Evolutionary conservation across 2,113 vertebrate genomes (phyloP), one percentile per base, ranked within the genome.

Genomic region (Galeopterus variegatus): DNA sequence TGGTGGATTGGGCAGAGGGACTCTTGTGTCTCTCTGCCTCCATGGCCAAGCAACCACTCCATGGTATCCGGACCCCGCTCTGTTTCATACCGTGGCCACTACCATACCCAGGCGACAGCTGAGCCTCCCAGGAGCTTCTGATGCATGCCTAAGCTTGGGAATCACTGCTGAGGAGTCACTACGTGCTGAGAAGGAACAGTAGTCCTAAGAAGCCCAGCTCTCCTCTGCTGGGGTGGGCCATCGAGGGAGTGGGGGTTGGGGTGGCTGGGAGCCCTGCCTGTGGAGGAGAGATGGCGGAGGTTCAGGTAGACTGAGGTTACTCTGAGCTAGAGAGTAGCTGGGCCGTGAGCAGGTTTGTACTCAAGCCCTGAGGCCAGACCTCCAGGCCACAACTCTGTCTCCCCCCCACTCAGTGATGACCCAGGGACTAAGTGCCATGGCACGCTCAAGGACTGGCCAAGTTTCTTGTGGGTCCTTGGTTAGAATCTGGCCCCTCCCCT

Each of bases 331-430:
- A 41, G 41, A 45, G 50, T 11, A 67, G 60, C 14, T 84, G 45
- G 45, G 45, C 36, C 60, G 36, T 12, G 21, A 50, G 23, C 60
- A 88, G 19, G 19, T n/a, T 52, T 33, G 8, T 52, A 31, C 8
- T 11, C 28, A 56, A 15, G n/a, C 48, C 67, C 45, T 9, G 33
- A 93, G 26, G 69, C 33, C 6, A 12, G 75, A 41, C 6, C 21
- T 65, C 0, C 5, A 75, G 56, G 17, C 62, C 58, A 31, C 13
- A 31, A 8, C 12, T 82, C 75, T 56, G 17, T 54, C 60, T 89
- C 73, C 0, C 0, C 0, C 13, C 28, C 5, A 5, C 14, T 31
- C 7, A 28, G 54, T 0, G 18, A 19, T 60, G 67, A 84, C 69
- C 52, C 5, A 8, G 91, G 28, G 36, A 75, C 4, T 6, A 3